A percentile compares a stretch with the other conserved stretches of the same genome.
Conservation (phyloP, 2,797 vertebrate species). For the Onychomys arenicola region DNA sequence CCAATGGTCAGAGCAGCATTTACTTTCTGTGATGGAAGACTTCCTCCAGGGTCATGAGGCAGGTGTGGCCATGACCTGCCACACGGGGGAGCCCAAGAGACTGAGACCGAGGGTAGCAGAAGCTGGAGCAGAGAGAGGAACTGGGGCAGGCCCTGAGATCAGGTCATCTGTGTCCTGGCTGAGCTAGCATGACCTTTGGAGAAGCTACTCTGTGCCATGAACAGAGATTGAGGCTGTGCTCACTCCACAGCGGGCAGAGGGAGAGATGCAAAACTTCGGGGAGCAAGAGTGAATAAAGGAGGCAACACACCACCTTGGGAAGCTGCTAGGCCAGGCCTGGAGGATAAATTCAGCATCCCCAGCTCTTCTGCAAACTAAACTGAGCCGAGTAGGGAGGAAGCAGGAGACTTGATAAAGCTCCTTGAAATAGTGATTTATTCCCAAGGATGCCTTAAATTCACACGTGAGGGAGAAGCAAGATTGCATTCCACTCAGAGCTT, state of each 20-base stretch:
- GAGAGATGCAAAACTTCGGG: neutral
- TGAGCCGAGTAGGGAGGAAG: neutral
- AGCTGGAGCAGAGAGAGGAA: rapidly evolving
- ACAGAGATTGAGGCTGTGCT: neutral
- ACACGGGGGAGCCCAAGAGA: conserved; percentile 69
- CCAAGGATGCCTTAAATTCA: conserved; percentile 43
- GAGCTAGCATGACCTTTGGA: neutral
- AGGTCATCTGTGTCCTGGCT: neutral
- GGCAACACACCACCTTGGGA: neutral
- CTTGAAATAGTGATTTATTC: conserved; percentile 37
- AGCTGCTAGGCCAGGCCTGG: neutral
- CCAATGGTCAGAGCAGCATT: rapidly evolving
- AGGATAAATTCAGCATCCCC: neutral
- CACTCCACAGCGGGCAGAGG: neutral
- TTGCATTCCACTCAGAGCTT: conserved; percentile 64
- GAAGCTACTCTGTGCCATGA: neutral
- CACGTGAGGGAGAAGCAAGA: conserved; percentile 35
- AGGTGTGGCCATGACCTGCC: neutral
- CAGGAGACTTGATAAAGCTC: neutral
- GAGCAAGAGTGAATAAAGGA: neutral
- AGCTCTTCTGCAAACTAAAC: neutral
- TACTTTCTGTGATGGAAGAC: neutral
- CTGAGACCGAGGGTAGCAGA: neutral
- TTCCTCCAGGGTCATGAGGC: neutral
- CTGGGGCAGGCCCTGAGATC: too few species aligned